Conservation (phyloP, 2,797 vertebrate genomes). For the Lateolabrax maculatus region DNA sequence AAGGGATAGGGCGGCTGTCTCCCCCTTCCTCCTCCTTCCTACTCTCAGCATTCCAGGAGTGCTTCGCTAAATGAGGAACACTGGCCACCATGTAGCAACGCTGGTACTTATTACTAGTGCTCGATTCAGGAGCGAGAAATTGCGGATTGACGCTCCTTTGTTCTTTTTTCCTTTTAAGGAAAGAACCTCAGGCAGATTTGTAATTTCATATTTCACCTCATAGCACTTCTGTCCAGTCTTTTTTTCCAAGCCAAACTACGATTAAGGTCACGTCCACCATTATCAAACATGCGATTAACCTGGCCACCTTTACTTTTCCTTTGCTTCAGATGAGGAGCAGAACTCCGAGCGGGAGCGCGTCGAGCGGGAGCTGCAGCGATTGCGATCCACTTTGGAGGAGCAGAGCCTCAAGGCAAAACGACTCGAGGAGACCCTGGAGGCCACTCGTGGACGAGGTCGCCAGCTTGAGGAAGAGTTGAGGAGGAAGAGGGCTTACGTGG, state of each 20-base stretch:
- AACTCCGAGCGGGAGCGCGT: slow-evolving; percentile 87
- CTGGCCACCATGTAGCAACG: slow-evolving; percentile 67
- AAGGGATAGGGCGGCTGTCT: slow-evolving; percentile 75
- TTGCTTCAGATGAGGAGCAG: slow-evolving; percentile 77
- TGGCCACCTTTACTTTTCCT: background rate
- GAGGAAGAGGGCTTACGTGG: slow-evolving; percentile 94
- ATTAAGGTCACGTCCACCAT: background rate
- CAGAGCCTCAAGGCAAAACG: slow-evolving; percentile 87
- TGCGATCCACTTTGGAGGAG: slow-evolving; percentile 89
- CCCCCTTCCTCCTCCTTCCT: slow-evolving; percentile 66
- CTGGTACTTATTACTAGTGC: slow-evolving; percentile 59
- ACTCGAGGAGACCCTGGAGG: slow-evolving; percentile 91
- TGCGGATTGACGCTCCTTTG: background rate
- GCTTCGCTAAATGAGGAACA: slow-evolving; percentile 81
- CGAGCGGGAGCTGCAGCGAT: slow-evolving; percentile 89
- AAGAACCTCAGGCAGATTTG: slow-evolving; percentile 6
- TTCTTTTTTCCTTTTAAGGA: background rate
- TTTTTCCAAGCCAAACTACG: background rate
- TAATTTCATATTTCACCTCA: background rate
- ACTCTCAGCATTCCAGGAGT: slow-evolving; percentile 80
- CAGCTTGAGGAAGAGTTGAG: slow-evolving; percentile 93
- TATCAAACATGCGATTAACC: slow-evolving; percentile 2
- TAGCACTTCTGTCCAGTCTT: background rate
- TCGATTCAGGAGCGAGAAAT: slow-evolving; percentile 35
- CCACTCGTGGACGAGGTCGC: slow-evolving; percentile 87